A percentile compares a stretch with the other conserved stretches of the same genome.
Evolutionary conservation across 1,140 invertebrate species (phyloP).

Genomic region (Trichonephila clavipes): DNA sequence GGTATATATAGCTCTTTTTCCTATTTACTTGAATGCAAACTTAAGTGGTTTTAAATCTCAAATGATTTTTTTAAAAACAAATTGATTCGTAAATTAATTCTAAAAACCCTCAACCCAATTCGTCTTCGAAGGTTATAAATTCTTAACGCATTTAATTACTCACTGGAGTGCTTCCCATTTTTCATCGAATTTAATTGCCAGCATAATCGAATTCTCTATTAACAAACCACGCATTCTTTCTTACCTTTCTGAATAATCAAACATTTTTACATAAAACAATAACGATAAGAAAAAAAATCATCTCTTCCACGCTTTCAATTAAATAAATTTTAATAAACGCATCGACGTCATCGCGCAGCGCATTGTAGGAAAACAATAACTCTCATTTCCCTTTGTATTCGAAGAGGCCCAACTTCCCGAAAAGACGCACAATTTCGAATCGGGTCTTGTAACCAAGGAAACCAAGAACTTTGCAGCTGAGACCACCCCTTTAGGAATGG

Average conservation of each 20-base stretch:
- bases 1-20: background rate
- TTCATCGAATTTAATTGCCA: constrained; percentile 9
- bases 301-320: background rate
- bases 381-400: background rate
- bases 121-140: background rate
- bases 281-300: background rate
- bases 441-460: constrained; percentile 3
- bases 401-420: background rate
- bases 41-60: background rate
- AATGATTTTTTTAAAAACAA: background rate
- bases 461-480: constrained; percentile 29
- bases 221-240: background rate
- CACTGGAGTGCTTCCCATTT: background rate
- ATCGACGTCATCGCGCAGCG: background rate
- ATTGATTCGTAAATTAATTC: constrained; percentile 10
- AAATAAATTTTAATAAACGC: constrained; percentile 33
- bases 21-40: background rate
- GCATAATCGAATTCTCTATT: constrained; percentile 2
- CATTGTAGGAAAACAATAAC: constrained; percentile 27
- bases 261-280: constrained; percentile 24
- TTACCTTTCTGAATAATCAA: background rate
- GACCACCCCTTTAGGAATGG: constrained; percentile 24
- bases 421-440: constrained; percentile 16
- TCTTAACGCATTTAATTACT: constrained; percentile 9
- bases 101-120: background rate